Evolutionary conservation across 2,888 invertebrate genomes (phyloP).

Genomic region (Sphecodes monilicornis): DNA sequence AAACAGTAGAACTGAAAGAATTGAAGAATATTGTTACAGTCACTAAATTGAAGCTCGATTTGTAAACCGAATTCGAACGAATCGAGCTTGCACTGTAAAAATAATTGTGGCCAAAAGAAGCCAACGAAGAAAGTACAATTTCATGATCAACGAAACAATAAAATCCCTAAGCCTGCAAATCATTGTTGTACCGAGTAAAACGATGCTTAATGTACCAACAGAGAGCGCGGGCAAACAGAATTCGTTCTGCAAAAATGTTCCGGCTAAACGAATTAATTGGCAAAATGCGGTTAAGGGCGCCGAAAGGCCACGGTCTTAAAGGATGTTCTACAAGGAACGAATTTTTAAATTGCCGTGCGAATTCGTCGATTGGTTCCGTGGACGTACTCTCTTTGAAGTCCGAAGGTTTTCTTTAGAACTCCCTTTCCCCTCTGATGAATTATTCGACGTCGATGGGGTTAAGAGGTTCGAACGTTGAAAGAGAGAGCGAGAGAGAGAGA

Average conservation of each 20-base stretch:
- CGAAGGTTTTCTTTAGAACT: neutral
- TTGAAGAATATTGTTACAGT: too few relatives aligned
- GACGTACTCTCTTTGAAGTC: neutral
- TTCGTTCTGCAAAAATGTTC: neutral
- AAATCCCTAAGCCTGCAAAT: neutral
- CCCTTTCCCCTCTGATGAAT: constrained; percentile 10
- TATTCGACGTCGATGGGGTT: constrained; percentile 16
- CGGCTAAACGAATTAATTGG: neutral
- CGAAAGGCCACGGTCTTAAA: neutral
- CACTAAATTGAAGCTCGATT: too few relatives aligned
- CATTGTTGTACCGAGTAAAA: neutral
- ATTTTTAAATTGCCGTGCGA: neutral
- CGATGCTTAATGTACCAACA: neutral
- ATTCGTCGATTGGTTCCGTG: neutral
- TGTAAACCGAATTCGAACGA: too few relatives aligned
- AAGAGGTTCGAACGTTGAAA: constrained; percentile 5
- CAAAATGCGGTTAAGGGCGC: neutral
- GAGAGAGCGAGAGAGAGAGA: neutral
- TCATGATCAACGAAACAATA: too few relatives aligned
- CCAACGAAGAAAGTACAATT: too few relatives aligned
- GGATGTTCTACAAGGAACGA: neutral
- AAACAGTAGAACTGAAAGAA: too few relatives aligned
- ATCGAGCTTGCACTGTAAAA: too few relatives aligned
- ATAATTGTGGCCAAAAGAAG: too few relatives aligned
- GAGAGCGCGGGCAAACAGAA: neutral